Percentiles rank a stretch among this genome's conserved stretches.
These are phyloP conservation scores for Orius insidiosus DNA, from an alignment of 1,140 invertebrate species.

Conservation along the genomic window DNA sequence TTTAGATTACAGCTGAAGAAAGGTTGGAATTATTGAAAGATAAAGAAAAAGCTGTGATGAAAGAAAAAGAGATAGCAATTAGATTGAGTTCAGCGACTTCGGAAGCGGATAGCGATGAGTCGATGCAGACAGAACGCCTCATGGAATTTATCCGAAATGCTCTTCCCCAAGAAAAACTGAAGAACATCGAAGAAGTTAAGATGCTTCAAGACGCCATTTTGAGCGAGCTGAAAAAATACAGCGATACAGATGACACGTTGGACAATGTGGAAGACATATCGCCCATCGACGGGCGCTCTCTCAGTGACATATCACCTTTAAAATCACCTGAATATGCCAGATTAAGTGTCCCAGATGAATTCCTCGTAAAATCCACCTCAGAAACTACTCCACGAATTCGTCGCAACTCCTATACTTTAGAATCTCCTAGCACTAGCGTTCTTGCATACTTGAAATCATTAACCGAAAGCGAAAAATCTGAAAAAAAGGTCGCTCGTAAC, in stretches of 20 bases:
- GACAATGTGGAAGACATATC: slow-evolving; percentile 4
- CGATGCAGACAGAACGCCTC: background rate
- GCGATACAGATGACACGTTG: background rate
- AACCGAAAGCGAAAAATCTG: background rate
- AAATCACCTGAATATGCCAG: background rate
- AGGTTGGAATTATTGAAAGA: background rate
- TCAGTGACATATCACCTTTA: background rate
- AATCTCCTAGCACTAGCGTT: slow-evolving; percentile 11
- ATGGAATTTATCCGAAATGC: slow-evolving; percentile 3
- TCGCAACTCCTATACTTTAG: slow-evolving; percentile 12
- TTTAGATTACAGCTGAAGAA: background rate
- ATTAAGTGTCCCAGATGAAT: background rate
- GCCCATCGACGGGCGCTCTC: background rate
- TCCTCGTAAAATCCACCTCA: background rate
- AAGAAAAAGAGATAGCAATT: background rate
- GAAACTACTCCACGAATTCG: slow-evolving; percentile 2
- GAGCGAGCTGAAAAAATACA: slow-evolving; percentile 3
- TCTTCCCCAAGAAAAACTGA: background rate
- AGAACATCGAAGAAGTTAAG: slow-evolving; percentile 2
- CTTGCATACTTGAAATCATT: slow-evolving; percentile 6
- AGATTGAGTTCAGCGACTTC: background rate
- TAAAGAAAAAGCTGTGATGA: background rate
- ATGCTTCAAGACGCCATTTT: background rate
- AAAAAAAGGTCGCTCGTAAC: background rate
- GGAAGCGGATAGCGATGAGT: background rate